Percentiles rank a stretch among this genome's conserved stretches.
Conservation (phyloP, 1,140 invertebrate species). For the Contarinia nasturtii region DNA sequence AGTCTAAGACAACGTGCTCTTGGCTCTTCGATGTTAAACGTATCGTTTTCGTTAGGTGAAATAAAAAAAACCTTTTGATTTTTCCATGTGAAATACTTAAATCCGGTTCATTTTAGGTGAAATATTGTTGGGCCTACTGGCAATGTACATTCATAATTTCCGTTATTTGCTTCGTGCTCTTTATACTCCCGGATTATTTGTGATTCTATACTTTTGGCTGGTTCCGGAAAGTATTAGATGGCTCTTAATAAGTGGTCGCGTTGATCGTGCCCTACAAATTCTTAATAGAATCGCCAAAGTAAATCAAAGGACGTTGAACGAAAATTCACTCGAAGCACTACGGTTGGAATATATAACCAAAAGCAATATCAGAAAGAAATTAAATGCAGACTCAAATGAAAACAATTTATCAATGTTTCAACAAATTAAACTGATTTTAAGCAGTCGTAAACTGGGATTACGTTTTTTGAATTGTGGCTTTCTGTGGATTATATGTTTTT, state of each 20-base stretch:
- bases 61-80: too few species aligned
- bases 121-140: constrained; percentile 39
- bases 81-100: too few species aligned
- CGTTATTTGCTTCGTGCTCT: constrained; percentile 39
- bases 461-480: constrained; percentile 40
- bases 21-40: too few species aligned
- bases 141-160: constrained; percentile 52
- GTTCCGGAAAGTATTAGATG: constrained; percentile 47
- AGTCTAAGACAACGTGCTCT: constrained; percentile 51
- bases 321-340: constrained; percentile 15
- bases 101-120: constrained; percentile 63
- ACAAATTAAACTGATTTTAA: constrained; percentile 10
- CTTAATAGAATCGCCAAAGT: constrained; percentile 40
- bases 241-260: constrained; percentile 47
- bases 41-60: constrained; percentile 47
- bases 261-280: constrained; percentile 35
- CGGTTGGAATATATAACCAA: constrained; percentile 13
- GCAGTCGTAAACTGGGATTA: constrained; percentile 27
- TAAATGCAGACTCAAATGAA: constrained; percentile 7
- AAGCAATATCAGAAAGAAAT: constrained; percentile 10
- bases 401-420: constrained; percentile 5
- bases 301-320: constrained; percentile 38
- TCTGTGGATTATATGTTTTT: constrained; percentile 47
- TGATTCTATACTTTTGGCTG: constrained; percentile 37
- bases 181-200: constrained; percentile 42